A percentile compares a stretch with the other conserved stretches of the same genome.
Conservation (phyloP, 2,888 invertebrate genomes). For the Adelphocoris suturalis region DNA sequence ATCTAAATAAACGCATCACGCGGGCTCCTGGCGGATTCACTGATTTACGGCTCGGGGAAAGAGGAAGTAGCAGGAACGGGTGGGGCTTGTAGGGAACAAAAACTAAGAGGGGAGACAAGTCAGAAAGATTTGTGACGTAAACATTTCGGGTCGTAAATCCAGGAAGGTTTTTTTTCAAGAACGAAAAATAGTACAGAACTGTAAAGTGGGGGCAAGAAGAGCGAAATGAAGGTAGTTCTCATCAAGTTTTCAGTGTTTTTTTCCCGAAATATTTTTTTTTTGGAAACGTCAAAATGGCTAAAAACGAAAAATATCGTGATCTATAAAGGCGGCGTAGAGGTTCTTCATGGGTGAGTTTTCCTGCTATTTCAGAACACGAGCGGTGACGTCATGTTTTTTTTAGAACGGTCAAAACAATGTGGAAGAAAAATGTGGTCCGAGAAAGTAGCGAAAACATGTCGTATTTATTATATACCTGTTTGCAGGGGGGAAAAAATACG, state of each 20-base stretch:
- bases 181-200: conserved; percentile 17
- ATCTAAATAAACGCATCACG: conserved; percentile 39
- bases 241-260: not conserved
- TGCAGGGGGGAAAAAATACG: too few species aligned
- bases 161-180: not conserved
- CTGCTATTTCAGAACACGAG: not conserved
- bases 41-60: not conserved
- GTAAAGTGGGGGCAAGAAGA: not conserved
- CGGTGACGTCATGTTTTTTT: not conserved
- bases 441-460: not conserved
- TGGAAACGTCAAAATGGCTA: not conserved
- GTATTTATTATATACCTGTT: not conserved
- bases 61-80: not conserved
- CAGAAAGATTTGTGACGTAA: conserved; percentile 37
- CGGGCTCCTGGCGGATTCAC: not conserved
- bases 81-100: not conserved
- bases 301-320: not conserved
- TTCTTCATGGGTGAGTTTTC: not conserved
- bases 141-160: conserved; percentile 3
- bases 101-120: not conserved
- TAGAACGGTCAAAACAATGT: not conserved
- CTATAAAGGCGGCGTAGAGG: not conserved
- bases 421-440: not conserved
- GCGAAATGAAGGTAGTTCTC: conserved; percentile 10
- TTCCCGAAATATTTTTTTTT: not conserved